These are phyloP conservation scores for Notothenia coriiceps DNA, from an alignment of 2,113 vertebrate species.

Conservation along the genomic window DNA sequence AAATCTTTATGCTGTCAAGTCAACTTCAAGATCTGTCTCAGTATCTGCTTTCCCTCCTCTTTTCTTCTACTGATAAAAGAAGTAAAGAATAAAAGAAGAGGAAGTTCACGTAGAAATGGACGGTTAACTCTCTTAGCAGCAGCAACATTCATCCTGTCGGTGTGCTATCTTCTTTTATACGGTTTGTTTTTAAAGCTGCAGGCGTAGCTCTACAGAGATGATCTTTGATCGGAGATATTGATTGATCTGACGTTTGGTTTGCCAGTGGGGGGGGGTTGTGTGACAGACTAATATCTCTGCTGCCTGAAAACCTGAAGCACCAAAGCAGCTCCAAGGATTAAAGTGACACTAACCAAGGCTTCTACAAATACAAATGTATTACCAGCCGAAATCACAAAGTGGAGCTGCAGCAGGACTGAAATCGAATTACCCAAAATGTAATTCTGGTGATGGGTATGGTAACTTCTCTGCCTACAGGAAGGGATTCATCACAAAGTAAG, in stretches of 20 bases:
- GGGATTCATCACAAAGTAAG: constrained; percentile 11
- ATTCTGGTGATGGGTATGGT: constrained; percentile 23
- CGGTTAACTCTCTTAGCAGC: not conserved
- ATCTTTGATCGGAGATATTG: constrained; percentile 30
- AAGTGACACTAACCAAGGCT: constrained; percentile 45
- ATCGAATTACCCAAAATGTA: constrained; percentile 13
- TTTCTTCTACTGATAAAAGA: not conserved
- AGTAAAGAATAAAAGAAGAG: not conserved
- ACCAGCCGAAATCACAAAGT: constrained; percentile 29
- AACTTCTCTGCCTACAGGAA: constrained; percentile 9
- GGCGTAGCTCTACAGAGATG: constrained; percentile 6
- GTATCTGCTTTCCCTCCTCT: not conserved
- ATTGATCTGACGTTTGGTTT: constrained; percentile 30
- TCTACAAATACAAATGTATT: constrained; percentile 40
- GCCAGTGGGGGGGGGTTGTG: not conserved
- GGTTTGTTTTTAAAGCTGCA: constrained; percentile 14
- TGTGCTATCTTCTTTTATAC: not conserved
- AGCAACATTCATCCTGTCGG: not conserved
- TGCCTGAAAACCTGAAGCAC: constrained; percentile 12
- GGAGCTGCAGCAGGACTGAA: not conserved
- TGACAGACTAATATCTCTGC: constrained; percentile 19
- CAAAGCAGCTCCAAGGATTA: constrained; percentile 13
- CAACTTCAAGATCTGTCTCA: not conserved
- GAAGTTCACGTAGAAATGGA: not conserved
- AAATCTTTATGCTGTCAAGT: not conserved